phyloP scores from a whole-genome alignment of 1,140 invertebrate species.

The Mylabris phalerata region DNA sequence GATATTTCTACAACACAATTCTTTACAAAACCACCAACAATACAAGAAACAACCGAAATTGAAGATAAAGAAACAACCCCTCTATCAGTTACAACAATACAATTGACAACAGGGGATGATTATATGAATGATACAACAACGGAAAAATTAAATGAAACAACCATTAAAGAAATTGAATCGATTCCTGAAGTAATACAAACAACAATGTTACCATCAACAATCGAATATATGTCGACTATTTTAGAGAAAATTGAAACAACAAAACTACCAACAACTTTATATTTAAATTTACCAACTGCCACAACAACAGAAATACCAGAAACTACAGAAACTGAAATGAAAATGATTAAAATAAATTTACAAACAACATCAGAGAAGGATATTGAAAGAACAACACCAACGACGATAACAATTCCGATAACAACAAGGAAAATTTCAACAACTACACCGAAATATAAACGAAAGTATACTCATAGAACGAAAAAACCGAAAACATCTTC shows the following conservation, averaged over 20 bases:
- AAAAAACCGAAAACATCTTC: background rate
- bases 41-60: background rate
- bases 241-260: background rate
- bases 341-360: background rate
- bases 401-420: background rate
- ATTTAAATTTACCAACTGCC: background rate
- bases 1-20: background rate
- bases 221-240: background rate
- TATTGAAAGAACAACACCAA: background rate
- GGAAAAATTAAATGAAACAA: background rate
- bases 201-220: background rate
- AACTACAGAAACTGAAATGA: background rate
- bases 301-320: background rate
- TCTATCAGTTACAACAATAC: background rate
- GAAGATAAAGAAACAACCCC: no score
- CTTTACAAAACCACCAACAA: constrained; percentile 6
- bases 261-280: constrained; percentile 1
- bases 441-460: background rate
- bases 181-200: background rate
- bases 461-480: background rate
- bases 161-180: background rate
- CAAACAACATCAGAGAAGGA: background rate
- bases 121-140: background rate
- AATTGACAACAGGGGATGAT: background rate
- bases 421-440: background rate